Base-by-base conservation (phyloP, 2,797 vertebrate species). In the Catharus ustulatus region DNA sequence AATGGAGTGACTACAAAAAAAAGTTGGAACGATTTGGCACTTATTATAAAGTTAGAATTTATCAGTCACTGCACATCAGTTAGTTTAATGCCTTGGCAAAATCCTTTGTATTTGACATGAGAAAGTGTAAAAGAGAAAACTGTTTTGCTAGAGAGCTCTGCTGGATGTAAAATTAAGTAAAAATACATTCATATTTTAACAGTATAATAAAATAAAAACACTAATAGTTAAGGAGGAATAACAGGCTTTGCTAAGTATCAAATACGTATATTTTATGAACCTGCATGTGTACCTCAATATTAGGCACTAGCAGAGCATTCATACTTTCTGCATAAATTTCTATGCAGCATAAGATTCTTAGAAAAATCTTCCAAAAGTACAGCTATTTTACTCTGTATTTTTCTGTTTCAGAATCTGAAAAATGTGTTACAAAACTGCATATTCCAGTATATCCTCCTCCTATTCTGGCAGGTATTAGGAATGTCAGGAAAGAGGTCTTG, bases 1-100 rank as follows among this genome's bases (percentile, higher is more conserved):
- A 93, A 96, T 91, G 85, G 87, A 95, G 36, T 29, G 46, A 84
- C 88, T 94, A 95, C 94, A 96, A 96, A 96, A 92, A 63, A 52
- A 93, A 84, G 61, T 83, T 84, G 89, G 87, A 96, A 94, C 0
- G 0, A 94, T 92, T 59, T 95, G 93, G 90, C 76, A 79, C 87
- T 95, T 91, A 83, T 73, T 94, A 90, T 46, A 67, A 94, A 90
- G 75, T 93, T 84, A 90, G 79, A 61, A 84, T 93, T 92, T 95
- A 93, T 94, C 30, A 30, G 95, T 96, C 91, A 96, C 64, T 69
- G 78, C 91, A 89, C 85, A 92, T 82, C 75, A 93, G 69, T 91
- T 72, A 58, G 52, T 78, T 95, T 75, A 91, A 90, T 0, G 0
- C 0, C 2, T 38, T 92, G 51, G 78, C 62, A 95, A 78, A 88